phyloP scores from a whole-genome alignment of 2,888 invertebrate genomes.

The Nyleta sp. region DNA sequence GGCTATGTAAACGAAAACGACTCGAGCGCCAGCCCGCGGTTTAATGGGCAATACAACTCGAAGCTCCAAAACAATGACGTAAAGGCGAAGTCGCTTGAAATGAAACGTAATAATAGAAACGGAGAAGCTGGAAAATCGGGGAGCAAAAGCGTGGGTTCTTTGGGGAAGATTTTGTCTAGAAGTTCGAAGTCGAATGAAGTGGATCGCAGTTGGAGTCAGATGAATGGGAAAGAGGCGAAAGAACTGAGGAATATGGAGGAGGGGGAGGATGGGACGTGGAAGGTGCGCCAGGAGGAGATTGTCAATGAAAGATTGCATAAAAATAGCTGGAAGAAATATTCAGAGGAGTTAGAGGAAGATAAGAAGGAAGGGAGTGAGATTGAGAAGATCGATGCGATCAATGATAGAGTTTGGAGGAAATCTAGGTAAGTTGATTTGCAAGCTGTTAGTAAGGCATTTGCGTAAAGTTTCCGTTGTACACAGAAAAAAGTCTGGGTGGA shows the following conservation, averaged over 20 bases:
- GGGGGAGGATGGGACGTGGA: conserved; percentile 10
- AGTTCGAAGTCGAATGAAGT: neutral
- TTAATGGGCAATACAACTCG: conserved; percentile 35
- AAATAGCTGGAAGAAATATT: conserved; percentile 75
- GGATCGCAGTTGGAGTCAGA: conserved; percentile 11
- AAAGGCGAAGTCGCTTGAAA: conserved; percentile 13
- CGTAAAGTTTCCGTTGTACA: no score
- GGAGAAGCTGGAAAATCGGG: conserved; percentile 11
- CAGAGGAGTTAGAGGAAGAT: conserved; percentile 44
- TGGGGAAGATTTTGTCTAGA: conserved; percentile 9
- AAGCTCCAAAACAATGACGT: conserved; percentile 33
- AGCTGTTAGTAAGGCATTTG: no score
- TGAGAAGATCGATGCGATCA: conserved; percentile 77
- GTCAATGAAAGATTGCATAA: conserved; percentile 80
- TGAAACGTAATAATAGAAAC: conserved; percentile 26
- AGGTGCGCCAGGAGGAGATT: conserved; percentile 73
- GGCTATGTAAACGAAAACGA: conserved; percentile 32
- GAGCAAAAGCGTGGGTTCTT: neutral
- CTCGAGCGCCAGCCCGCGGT: neutral
- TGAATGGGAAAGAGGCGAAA: conserved; percentile 43
- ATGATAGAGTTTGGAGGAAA: conserved; percentile 78
- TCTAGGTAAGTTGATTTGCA: conserved; percentile 49
- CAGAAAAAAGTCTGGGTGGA: no score
- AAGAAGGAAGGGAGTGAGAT: conserved; percentile 61
- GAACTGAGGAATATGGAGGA: conserved; percentile 49